Percentiles rank a stretch among this genome's conserved stretches.
Evolutionary conservation across 2,888 invertebrate species (phyloP).

Genomic region (Agrochola lychnidis): DNA sequence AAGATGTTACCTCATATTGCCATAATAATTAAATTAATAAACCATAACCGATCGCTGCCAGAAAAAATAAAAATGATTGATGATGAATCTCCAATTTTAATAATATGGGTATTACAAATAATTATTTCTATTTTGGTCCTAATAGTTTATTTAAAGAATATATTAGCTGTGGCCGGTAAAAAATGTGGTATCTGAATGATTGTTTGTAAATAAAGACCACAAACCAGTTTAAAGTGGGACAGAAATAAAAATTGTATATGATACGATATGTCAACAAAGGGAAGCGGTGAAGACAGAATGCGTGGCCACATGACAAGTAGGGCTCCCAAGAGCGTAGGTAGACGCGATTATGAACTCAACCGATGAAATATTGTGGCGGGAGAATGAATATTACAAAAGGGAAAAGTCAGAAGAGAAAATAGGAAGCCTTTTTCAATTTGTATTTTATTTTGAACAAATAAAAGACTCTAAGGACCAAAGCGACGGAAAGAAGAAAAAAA

Average conservation of each 20-base stretch:
- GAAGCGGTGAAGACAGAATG: constrained; percentile 50
- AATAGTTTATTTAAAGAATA: constrained; percentile 21
- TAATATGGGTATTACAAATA: constrained; percentile 17
- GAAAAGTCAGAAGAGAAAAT: constrained; percentile 12
- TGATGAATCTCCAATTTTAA: constrained; percentile 37
- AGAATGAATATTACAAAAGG: constrained; percentile 24
- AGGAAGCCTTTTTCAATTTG: constrained; percentile 13
- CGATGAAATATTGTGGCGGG: constrained; percentile 50
- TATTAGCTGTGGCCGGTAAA: background rate
- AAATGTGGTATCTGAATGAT: constrained; percentile 13
- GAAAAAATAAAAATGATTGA: constrained; percentile 45
- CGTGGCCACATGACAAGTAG: constrained; percentile 70
- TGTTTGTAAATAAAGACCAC: constrained; percentile 45
- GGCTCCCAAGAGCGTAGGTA: constrained; percentile 73
- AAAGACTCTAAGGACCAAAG: background rate
- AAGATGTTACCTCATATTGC: constrained; percentile 49
- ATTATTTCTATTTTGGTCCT: constrained; percentile 22
- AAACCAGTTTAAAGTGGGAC: constrained; percentile 41
- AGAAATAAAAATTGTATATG: constrained; percentile 36
- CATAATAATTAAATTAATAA: constrained; percentile 58
- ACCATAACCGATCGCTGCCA: constrained; percentile 39
- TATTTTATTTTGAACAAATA: background rate
- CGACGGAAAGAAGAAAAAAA: background rate
- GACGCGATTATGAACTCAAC: constrained; percentile 71
- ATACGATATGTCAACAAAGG: constrained; percentile 42